These are phyloP conservation scores for Microplitis manilae DNA, from an alignment of 2,888 invertebrate species.

Conservation along the genomic window DNA sequence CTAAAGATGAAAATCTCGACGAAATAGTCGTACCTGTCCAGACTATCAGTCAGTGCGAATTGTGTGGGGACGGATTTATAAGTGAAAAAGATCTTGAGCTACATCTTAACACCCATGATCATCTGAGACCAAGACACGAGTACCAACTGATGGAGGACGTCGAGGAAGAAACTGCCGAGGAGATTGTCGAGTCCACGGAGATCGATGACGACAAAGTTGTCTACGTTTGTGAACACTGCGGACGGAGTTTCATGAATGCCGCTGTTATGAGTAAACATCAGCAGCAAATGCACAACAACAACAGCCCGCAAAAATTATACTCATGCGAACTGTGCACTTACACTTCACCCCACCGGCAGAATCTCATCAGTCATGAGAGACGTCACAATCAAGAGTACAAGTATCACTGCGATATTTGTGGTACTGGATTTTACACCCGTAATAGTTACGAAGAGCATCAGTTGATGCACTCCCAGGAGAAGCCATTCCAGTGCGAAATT, in stretches of 20 bases:
- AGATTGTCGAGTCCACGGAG: constrained; percentile 13
- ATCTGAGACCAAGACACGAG: constrained; percentile 25
- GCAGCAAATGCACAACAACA: constrained; percentile 53
- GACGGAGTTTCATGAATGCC: constrained; percentile 51
- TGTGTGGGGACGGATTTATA: constrained; percentile 61
- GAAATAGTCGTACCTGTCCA: constrained; percentile 48
- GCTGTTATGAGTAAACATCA: constrained; percentile 49
- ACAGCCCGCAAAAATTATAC: constrained; percentile 51
- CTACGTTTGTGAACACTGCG: constrained; percentile 60
- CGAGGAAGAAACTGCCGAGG: constrained; percentile 22
- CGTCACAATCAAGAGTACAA: constrained; percentile 66
- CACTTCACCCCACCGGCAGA: constrained; percentile 60
- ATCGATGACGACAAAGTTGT: constrained; percentile 43
- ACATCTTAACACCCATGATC: constrained; percentile 56
- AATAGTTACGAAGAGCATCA: constrained; percentile 65
- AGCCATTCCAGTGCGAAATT: constrained; percentile 67
- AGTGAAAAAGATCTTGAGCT: constrained; percentile 49
- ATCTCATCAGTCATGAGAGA: constrained; percentile 60
- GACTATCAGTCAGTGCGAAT: constrained; percentile 57
- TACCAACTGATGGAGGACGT: constrained; percentile 33
- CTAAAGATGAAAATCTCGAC: constrained; percentile 48
- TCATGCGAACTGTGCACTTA: constrained; percentile 64
- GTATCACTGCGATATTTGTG: constrained; percentile 66
- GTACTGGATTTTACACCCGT: constrained; percentile 62
- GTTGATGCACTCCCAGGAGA: constrained; percentile 60